Evolutionary conservation across 2,113 vertebrate species (phyloP).

Genomic region (Orientallactaga bullata): DNA sequence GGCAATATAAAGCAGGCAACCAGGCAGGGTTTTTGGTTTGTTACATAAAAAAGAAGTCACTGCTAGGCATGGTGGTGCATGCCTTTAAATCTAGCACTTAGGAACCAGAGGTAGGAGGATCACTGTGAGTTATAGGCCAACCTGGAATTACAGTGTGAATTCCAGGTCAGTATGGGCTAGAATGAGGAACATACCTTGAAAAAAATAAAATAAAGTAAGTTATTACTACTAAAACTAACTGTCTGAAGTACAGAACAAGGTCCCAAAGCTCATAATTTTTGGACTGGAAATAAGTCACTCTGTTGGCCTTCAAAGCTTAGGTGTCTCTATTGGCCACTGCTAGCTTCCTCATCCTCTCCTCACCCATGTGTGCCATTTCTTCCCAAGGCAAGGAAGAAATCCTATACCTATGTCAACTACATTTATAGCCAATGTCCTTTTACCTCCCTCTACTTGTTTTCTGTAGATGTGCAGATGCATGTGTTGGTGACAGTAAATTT

Average conservation of each 20-base stretch:
- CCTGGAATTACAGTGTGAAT: no score
- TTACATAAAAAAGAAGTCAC: no score
- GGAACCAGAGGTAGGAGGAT: no score
- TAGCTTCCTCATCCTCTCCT: neutral
- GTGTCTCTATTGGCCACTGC: neutral
- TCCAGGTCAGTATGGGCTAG: no score
- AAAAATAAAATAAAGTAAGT: neutral
- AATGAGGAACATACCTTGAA: no score
- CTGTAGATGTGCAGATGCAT: neutral
- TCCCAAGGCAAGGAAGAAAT: neutral
- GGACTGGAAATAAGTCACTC: neutral
- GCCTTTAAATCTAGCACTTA: no score
- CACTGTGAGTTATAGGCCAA: no score
- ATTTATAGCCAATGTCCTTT: conserved; percentile 14
- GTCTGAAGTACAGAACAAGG: neutral
- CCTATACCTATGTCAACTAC: neutral
- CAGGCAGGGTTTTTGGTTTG: neutral
- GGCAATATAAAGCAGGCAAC: neutral
- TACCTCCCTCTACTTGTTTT: neutral
- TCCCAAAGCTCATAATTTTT: neutral
- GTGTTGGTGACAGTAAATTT: neutral
- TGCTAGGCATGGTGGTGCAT: no score
- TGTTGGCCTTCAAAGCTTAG: neutral
- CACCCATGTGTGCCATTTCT: neutral
- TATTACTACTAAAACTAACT: conserved; percentile 18